Percentiles rank a stretch among this genome's conserved stretches.
These are phyloP conservation scores for Microctonus brassicae DNA, from an alignment of 2,888 invertebrate species.

Conservation along the genomic window DNA sequence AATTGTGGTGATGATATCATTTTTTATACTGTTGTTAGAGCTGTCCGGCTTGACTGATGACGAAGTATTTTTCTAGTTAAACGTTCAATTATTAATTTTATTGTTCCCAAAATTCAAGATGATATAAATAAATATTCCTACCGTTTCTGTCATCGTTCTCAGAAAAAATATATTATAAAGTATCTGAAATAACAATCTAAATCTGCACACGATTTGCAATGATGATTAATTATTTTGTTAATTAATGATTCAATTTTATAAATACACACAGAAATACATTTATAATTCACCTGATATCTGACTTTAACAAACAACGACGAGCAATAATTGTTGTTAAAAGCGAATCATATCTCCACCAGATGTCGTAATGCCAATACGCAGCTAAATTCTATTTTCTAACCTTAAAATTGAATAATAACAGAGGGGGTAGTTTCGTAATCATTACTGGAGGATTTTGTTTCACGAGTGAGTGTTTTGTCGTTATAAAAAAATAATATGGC, in stretches of 20 bases:
- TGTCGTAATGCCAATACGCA: neutral
- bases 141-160: slow-evolving; percentile 5
- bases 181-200: too few species aligned
- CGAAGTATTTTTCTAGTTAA: neutral
- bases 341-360: too few species aligned
- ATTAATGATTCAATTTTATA: too few species aligned
- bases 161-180: neutral
- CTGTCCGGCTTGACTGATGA: neutral
- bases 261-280: too few species aligned
- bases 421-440: slow-evolving; percentile 16
- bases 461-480: slow-evolving; percentile 1
- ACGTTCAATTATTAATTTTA: neutral
- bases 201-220: too few species aligned
- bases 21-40: slow-evolving; percentile 23
- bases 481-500: slow-evolving; percentile 48
- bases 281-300: too few species aligned
- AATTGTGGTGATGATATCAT: slow-evolving; percentile 15
- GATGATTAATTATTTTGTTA: too few species aligned
- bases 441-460: slow-evolving; percentile 6
- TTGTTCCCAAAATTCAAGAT: neutral
- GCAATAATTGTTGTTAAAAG: too few species aligned
- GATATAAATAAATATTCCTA: neutral
- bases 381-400: slow-evolving; percentile 19
- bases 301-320: too few species aligned
- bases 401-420: slow-evolving; percentile 1